Evolutionary conservation across 2,888 invertebrate species (phyloP).

Genomic region (Alviniconcha strummeri): DNA sequence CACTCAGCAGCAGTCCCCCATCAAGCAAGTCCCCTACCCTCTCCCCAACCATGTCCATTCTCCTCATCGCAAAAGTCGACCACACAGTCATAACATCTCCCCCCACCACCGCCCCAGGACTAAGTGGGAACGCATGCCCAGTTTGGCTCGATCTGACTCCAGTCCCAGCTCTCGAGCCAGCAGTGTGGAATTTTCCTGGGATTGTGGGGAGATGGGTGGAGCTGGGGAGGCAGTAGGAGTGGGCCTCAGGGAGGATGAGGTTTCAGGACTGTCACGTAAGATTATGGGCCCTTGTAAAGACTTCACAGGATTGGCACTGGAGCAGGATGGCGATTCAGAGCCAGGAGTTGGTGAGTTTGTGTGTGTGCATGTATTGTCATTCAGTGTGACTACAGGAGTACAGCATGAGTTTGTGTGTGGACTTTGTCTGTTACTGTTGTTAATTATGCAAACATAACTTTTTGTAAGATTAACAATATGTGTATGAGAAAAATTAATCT

Average conservation of each 20-base stretch:
- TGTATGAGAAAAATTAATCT: too few relatives aligned
- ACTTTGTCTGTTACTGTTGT: too few relatives aligned
- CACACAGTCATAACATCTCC: background rate
- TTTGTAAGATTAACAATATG: too few relatives aligned
- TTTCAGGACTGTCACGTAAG: background rate
- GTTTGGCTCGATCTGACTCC: slow-evolving; percentile 42
- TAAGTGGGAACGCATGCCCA: slow-evolving; percentile 45
- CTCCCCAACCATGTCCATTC: background rate
- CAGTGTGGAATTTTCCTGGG: slow-evolving; percentile 60
- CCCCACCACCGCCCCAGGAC: slow-evolving; percentile 32
- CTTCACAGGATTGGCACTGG: too few relatives aligned
- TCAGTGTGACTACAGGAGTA: too few relatives aligned
- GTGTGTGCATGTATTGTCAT: too few relatives aligned
- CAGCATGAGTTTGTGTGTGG: too few relatives aligned
- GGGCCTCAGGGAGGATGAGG: background rate
- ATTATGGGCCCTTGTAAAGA: too few relatives aligned
- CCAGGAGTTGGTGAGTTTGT: too few relatives aligned
- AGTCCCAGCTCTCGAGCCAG: slow-evolving; percentile 45
- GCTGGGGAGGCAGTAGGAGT: background rate
- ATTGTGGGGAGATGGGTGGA: slow-evolving; percentile 48
- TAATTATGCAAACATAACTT: too few relatives aligned
- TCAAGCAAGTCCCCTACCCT: background rate
- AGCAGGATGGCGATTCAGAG: too few relatives aligned
- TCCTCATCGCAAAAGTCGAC: background rate
- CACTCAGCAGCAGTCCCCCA: background rate